These are phyloP conservation scores for Saccostrea cuccullata DNA, from an alignment of 1,140 invertebrate species.

Conservation along the genomic window DNA sequence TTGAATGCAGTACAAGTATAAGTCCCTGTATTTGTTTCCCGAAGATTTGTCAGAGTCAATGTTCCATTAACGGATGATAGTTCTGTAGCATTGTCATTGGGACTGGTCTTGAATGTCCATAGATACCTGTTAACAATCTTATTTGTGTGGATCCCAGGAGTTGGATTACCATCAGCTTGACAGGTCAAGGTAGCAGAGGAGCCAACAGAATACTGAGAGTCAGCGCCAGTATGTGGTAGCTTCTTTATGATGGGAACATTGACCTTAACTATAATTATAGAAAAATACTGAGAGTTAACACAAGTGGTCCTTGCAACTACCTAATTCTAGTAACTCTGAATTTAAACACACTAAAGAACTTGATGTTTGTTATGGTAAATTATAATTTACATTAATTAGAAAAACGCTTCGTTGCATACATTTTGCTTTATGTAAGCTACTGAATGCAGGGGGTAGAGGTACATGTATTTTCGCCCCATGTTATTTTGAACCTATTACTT, in stretches of 20 bases:
- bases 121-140: neutral
- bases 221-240: neutral
- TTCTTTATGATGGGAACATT: neutral
- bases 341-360: too few relatives aligned
- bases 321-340: too few relatives aligned
- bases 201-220: neutral
- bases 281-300: neutral
- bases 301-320: too few relatives aligned
- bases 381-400: too few relatives aligned
- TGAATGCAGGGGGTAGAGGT: too few relatives aligned
- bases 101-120: neutral
- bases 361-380: too few relatives aligned
- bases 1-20: neutral
- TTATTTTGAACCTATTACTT: too few relatives aligned
- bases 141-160: neutral
- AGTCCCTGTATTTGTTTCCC: neutral
- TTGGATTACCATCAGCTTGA: constrained; percentile 2
- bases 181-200: neutral
- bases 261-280: constrained; percentile 3
- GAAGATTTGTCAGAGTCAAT: neutral
- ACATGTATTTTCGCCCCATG: too few relatives aligned
- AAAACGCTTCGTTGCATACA: too few relatives aligned
- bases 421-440: too few relatives aligned
- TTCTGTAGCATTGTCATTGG: neutral
- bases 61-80: neutral